These are phyloP conservation scores for Aurelia aurita DNA, from an alignment of 30 jellyfish, hydroid and myxozoan genomes.

Conservation along the genomic window DNA sequence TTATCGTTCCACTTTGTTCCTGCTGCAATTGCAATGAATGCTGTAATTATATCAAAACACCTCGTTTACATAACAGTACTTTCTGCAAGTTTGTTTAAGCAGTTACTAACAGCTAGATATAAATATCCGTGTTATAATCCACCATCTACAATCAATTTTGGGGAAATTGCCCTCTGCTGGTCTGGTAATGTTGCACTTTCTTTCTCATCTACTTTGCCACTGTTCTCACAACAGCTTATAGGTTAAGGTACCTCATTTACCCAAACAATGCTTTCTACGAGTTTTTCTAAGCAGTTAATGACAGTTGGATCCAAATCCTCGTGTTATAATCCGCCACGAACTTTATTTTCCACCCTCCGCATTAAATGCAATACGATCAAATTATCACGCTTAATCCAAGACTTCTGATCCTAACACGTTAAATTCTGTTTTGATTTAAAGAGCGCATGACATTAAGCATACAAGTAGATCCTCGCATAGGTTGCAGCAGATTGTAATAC, in stretches of 20 bases:
- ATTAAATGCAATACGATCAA: constrained; percentile 13
- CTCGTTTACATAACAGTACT: too few relatives aligned
- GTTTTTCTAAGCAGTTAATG: neutral
- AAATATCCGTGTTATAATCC: too few relatives aligned
- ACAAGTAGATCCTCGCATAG: constrained; percentile 44
- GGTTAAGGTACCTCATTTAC: neutral
- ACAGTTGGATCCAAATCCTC: neutral
- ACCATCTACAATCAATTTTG: too few relatives aligned
- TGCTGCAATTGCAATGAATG: too few relatives aligned
- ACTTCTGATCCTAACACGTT: constrained; percentile 12
- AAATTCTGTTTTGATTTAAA: constrained; percentile 24
- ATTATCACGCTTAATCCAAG: constrained; percentile 15
- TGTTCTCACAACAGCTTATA: too few relatives aligned
- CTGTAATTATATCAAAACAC: too few relatives aligned
- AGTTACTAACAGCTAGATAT: too few relatives aligned
- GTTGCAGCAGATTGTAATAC: constrained; percentile 5
- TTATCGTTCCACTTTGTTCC: too few relatives aligned
- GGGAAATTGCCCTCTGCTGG: too few relatives aligned
- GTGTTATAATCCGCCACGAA: constrained; percentile 32
- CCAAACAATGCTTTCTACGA: neutral
- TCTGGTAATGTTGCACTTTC: too few relatives aligned
- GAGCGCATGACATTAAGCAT: constrained; percentile 10
- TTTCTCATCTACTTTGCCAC: too few relatives aligned
- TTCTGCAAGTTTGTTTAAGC: too few relatives aligned
- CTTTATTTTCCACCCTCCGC: constrained; percentile 3